Evolutionary conservation across 2,888 invertebrate species (phyloP), one percentile per base, ranked within the genome.

Genomic region (Creontiades dilutus): DNA sequence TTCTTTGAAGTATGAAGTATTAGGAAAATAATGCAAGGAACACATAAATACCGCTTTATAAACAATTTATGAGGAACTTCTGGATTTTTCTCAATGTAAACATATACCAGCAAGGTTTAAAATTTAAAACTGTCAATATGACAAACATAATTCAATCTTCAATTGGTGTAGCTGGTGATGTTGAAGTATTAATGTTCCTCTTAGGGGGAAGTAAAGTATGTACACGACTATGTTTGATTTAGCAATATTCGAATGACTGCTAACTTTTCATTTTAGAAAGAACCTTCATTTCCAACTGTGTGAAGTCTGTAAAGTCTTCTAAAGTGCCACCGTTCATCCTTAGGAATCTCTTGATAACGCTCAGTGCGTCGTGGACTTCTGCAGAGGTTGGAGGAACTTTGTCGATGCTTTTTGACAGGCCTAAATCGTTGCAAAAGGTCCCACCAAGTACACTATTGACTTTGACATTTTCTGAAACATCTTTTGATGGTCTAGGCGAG

Each of bases 261-360:
- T 82, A 48, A 27, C 48, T 48, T 85, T 85, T 52, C 37, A 85
- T 57, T 68, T 86, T 86, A 16, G 86, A 61, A 13, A 86, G 47
- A 68, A 86, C 86, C 27, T 86, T 86, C 37, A 48, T 61, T 75
- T 86, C 86, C 14, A 86, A 48, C 23, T 86, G 86, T n/a, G 86
- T 75, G 75, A 68, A 86, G 75, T 86, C 86, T 11, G 86, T 75
- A 75, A 86, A 75, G 47, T 86, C 86, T 86, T 86, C 86, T 23
- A 86, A 48, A 47, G 68, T 86, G 9, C 86, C 68, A 19, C 47
- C 75, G 11, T 75, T 86, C 55, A 75, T 23, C 19, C 68, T 48
- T 16, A 86, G 48, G 19, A 86, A 86, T n/a, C 75, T n/a, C 27
- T 86, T 86, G n/a, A 86, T 86, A 4, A 75, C 68, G 13, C 68